Conservation (phyloP, 30 jellyfish, hydroid and myxozoan species). For the Euphysa ruthae region DNA sequence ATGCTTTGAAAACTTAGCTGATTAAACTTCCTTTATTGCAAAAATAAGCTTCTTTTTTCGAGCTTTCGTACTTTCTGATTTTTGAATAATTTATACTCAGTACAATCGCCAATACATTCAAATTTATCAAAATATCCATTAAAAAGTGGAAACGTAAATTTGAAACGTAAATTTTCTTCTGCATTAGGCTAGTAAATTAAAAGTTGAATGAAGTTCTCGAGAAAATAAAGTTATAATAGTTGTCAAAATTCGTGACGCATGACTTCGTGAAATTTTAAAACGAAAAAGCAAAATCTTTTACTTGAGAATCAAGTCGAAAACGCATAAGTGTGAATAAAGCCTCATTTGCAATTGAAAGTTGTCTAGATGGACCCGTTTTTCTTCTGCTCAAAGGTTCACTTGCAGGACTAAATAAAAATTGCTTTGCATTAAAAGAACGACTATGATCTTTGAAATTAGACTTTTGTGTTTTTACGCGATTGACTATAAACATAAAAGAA, state of each 20-base stretch:
- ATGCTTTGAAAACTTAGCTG: constrained; percentile 7
- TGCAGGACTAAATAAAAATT: no score
- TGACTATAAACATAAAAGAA: no score
- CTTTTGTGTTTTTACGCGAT: no score
- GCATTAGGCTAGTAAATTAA: constrained; percentile 35
- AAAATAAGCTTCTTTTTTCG: constrained; percentile 22
- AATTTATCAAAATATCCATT: constrained; percentile 8
- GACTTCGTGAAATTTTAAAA: constrained; percentile 15
- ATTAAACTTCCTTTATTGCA: constrained; percentile 38
- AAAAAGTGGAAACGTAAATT: constrained; percentile 31
- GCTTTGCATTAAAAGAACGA: no score
- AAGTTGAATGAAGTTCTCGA: constrained; percentile 23
- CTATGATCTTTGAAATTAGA: no score
- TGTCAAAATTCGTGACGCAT: constrained; percentile 28
- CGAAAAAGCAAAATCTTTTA: constrained; percentile 31
- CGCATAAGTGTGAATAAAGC: constrained; percentile 31
- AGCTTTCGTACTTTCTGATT: constrained; percentile 32
- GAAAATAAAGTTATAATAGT: constrained; percentile 17
- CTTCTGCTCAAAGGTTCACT: constrained; percentile 10
- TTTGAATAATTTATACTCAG: constrained; percentile 35
- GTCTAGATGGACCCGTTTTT: constrained; percentile 31
- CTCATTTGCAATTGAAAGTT: constrained; percentile 29
- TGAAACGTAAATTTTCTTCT: constrained; percentile 26
- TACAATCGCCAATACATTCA: constrained; percentile 43
- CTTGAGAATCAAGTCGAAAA: constrained; percentile 29